Conservation (phyloP, 92 coral and sea anemone species). For the Bergia sp. region DNA sequence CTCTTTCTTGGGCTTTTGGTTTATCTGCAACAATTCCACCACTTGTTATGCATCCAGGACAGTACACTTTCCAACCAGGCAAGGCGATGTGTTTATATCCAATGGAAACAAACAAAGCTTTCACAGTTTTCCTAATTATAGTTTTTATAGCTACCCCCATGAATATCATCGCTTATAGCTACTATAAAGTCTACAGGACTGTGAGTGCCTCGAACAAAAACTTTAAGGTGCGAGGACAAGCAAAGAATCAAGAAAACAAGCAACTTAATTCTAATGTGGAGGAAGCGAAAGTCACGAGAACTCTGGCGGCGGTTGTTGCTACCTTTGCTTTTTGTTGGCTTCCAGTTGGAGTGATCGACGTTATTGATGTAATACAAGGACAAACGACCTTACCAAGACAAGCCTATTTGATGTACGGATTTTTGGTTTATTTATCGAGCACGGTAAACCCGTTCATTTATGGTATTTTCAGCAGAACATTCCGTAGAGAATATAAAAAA, state of each 20-base stretch:
- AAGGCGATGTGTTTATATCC: constrained; percentile 55
- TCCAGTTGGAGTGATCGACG: constrained; percentile 65
- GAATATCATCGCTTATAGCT: constrained; percentile 42
- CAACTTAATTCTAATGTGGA: constrained; percentile 59
- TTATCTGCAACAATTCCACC: constrained; percentile 34
- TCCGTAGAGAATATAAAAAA: constrained; percentile 63
- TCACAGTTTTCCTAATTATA: constrained; percentile 14
- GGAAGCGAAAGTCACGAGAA: constrained; percentile 78
- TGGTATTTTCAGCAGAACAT: constrained; percentile 66
- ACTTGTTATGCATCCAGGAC: constrained; percentile 33
- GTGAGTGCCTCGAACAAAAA: constrained; percentile 46
- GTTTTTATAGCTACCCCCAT: constrained; percentile 41
- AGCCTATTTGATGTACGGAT: constrained; percentile 64
- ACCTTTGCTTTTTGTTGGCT: constrained; percentile 76
- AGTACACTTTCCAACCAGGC: constrained; percentile 45
- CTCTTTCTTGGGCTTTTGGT: constrained; percentile 2
- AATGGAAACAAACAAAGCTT: constrained; percentile 31
- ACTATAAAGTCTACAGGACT: constrained; percentile 48
- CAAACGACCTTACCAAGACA: constrained; percentile 55
- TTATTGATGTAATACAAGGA: constrained; percentile 60
- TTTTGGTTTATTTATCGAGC: constrained; percentile 62
- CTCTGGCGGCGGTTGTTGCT: constrained; percentile 65
- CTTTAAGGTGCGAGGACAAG: constrained; percentile 27
- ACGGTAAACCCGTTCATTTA: constrained; percentile 74
- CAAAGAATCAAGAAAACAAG: neutral